Percentiles rank a stretch among this genome's conserved stretches.
Conservation (phyloP, 1,140 invertebrate species). For the Acromyrmex charruanus region DNA sequence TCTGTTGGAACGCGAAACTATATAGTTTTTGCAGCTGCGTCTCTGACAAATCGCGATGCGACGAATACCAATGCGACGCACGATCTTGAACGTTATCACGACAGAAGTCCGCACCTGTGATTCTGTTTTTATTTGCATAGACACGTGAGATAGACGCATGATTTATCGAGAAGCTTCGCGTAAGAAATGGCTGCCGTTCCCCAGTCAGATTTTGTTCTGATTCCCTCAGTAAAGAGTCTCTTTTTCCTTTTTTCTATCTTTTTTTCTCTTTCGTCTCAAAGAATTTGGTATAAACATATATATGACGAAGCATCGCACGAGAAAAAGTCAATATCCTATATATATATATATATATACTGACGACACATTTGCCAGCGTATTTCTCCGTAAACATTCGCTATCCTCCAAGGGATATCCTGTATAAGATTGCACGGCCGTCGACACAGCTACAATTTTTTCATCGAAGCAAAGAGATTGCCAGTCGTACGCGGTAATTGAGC, state of each 20-base stretch:
- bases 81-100: background rate
- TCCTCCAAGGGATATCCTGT: background rate
- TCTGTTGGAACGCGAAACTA: background rate
- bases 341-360: background rate
- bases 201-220: background rate
- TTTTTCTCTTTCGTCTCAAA: background rate
- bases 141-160: background rate
- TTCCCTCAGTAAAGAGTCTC: background rate
- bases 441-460: background rate
- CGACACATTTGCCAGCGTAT: background rate
- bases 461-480: background rate
- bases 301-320: background rate
- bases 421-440: background rate
- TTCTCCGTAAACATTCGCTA: background rate
- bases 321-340: constrained; percentile 15
- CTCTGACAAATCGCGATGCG: background rate
- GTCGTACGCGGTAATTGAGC: constrained; percentile 19
- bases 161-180: constrained; percentile 23
- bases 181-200: background rate
- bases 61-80: constrained; percentile 24
- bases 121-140: background rate
- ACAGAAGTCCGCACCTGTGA: background rate
- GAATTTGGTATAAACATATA: constrained; percentile 9
- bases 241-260: background rate
- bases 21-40: background rate